A percentile compares a stretch with the other conserved stretches of the same genome.
phyloP scores from a whole-genome alignment of 30 jellyfish, hydroid and myxozoan genomes.

The Aurelia aurita region DNA sequence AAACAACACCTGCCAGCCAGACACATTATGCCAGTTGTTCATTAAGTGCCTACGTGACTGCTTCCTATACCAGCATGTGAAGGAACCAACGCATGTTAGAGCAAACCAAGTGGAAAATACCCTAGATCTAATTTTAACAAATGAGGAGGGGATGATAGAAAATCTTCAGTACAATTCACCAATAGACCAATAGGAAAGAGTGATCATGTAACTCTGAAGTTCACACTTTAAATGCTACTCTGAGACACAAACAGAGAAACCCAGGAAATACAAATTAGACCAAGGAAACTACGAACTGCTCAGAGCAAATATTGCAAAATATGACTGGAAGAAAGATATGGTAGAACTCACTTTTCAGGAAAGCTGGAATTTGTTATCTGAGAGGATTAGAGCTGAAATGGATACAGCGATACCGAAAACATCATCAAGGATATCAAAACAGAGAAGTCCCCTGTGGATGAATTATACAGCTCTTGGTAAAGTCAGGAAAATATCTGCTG shows the following conservation, averaged over 20 bases:
- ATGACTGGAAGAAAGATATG: too few relatives aligned
- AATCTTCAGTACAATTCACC: constrained; percentile 49
- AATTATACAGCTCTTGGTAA: constrained; percentile 15
- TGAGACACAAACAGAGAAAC: constrained; percentile 22
- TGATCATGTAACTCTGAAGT: constrained; percentile 42
- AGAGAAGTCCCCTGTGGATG: constrained; percentile 10
- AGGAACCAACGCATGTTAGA: constrained; percentile 52
- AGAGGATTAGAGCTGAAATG: too few relatives aligned
- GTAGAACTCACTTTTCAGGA: too few relatives aligned
- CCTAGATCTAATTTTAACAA: constrained; percentile 47
- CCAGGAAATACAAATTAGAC: constrained; percentile 38
- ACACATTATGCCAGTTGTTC: constrained; percentile 38
- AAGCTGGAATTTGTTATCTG: too few relatives aligned
- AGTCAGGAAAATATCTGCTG: constrained; percentile 16
- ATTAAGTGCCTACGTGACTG: constrained; percentile 53
- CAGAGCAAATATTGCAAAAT: too few relatives aligned
- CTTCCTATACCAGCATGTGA: constrained; percentile 52
- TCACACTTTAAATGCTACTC: constrained; percentile 31
- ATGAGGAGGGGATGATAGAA: constrained; percentile 57
- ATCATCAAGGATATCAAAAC: constrained; percentile 20
- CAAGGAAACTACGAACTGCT: not conserved
- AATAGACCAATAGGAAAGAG: constrained; percentile 50
- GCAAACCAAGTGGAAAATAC: constrained; percentile 26
- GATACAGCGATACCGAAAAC: constrained; percentile 12
- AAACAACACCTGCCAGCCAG: constrained; percentile 57